Evolutionary conservation across 2,888 invertebrate genomes (phyloP).

Genomic region (Heterodera filipjevi): DNA sequence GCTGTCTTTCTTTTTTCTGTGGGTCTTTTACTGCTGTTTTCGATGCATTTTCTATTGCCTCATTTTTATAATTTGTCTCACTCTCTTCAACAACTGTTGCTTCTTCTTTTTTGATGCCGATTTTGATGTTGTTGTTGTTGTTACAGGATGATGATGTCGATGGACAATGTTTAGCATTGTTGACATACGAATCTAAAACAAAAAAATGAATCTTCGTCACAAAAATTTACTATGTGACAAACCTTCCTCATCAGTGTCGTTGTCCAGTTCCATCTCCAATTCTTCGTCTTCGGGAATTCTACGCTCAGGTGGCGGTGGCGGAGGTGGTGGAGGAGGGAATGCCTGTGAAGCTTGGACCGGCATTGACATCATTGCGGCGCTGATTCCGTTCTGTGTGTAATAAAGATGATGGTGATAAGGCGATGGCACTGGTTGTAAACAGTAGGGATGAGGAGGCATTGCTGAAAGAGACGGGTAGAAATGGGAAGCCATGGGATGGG

Average conservation of each 20-base stretch:
- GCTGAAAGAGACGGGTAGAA: neutral
- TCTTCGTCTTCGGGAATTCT: neutral
- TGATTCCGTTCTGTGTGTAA: neutral
- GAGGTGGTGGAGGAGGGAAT: conserved; percentile 23
- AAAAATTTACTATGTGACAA: neutral
- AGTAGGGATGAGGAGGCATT: conserved; percentile 4
- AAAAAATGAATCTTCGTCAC: neutral
- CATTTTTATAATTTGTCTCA: neutral
- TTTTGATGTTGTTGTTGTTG: neutral
- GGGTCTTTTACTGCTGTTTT: neutral
- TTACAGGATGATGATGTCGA: neutral
- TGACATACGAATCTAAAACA: neutral
- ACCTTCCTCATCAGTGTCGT: neutral
- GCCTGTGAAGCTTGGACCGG: neutral
- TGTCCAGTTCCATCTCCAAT: neutral
- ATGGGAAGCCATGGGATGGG: neutral
- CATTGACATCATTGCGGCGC: neutral
- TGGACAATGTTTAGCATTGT: neutral
- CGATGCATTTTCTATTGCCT: neutral
- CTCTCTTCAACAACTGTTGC: neutral
- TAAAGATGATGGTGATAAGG: neutral
- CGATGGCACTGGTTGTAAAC: neutral
- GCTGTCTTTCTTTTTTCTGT: neutral
- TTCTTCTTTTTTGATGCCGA: neutral
- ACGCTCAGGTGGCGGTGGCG: neutral